phyloP scores from a whole-genome alignment of 2,888 invertebrate species.

The Platypus cylindrus region DNA sequence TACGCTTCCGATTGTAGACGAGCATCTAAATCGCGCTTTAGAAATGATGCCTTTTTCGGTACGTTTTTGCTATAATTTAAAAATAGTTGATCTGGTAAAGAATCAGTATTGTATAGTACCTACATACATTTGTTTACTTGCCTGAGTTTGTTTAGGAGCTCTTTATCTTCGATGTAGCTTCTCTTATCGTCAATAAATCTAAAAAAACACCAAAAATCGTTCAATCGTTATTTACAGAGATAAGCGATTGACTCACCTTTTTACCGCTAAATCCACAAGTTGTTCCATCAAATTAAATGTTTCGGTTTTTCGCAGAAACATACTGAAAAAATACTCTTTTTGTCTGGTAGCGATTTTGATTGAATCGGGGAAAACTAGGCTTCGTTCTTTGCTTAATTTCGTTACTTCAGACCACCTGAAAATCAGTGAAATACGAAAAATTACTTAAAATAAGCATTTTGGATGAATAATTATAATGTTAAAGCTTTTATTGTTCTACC shows the following conservation, averaged over 20 bases:
- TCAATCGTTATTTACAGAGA: not conserved
- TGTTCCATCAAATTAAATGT: constrained; percentile 89
- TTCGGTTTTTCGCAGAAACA: constrained; percentile 80
- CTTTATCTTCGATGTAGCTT: constrained; percentile 78
- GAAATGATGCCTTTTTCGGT: constrained; percentile 78
- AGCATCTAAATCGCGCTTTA: constrained; percentile 91
- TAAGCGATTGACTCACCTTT: constrained; percentile 41
- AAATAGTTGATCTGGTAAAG: constrained; percentile 6
- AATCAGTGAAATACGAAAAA: too few relatives aligned
- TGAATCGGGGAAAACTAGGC: constrained; percentile 69
- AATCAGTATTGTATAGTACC: not conserved
- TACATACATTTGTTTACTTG: constrained; percentile 27
- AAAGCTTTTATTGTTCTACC: constrained; percentile 4
- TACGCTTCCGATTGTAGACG: constrained; percentile 88
- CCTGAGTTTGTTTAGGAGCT: constrained; percentile 69
- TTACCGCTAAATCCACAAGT: constrained; percentile 93
- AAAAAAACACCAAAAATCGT: constrained; percentile 24
- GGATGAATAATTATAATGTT: not conserved
- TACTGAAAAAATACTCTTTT: constrained; percentile 78
- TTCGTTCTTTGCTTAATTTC: constrained; percentile 63
- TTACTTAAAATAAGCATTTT: too few relatives aligned
- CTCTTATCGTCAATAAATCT: constrained; percentile 88
- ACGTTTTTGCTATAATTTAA: constrained; percentile 56
- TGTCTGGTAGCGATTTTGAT: constrained; percentile 78
- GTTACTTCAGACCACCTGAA: constrained; percentile 77